Conservation (phyloP, 2,888 invertebrate species). For the Pandemis heparana region DNA sequence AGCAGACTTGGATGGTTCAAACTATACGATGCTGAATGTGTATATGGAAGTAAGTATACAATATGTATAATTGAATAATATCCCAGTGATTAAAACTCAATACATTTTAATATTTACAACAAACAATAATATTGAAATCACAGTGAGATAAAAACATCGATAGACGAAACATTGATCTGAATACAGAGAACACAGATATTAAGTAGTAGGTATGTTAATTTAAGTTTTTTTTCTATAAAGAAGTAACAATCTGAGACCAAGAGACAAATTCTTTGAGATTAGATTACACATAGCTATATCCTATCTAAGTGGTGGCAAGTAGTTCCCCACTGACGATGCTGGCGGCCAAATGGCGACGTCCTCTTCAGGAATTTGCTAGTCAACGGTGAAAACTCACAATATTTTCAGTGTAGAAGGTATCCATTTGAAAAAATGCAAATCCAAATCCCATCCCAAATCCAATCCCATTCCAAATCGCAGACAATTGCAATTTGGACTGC, state of each 20-base stretch:
- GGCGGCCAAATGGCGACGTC: no score
- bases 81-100: constrained; percentile 59
- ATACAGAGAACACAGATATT: constrained; percentile 52
- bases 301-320: constrained; percentile 11
- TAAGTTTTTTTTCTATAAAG: constrained; percentile 36
- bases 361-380: no score
- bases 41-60: no score
- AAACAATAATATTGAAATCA: constrained; percentile 77
- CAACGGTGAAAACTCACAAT: no score
- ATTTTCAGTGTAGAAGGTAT: no score
- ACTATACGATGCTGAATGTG: no score
- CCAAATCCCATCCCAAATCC: no score
- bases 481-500: neutral
- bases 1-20: no score
- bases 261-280: constrained; percentile 19
- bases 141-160: constrained; percentile 76
- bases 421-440: no score
- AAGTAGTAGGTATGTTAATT: constrained; percentile 24
- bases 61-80: neutral
- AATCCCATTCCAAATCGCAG: no score
- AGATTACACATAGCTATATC: constrained; percentile 13
- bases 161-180: constrained; percentile 62
- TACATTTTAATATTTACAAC: constrained; percentile 77
- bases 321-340: neutral
- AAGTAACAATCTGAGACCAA: constrained; percentile 32